These are phyloP conservation scores for Leucoptera coffeella DNA, from an alignment of 2,888 invertebrate species.

Conservation along the genomic window DNA sequence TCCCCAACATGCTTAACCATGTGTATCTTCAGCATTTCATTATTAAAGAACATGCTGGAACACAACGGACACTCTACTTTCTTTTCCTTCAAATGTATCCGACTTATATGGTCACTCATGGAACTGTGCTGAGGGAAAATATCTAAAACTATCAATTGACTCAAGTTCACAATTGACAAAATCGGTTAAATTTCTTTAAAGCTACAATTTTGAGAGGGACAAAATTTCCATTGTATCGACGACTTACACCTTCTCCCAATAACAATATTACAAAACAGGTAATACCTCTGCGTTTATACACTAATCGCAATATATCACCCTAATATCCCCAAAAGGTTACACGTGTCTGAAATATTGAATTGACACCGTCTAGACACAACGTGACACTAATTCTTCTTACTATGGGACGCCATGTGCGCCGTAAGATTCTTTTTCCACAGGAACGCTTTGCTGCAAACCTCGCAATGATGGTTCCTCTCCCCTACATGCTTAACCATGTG, in stretches of 20 bases:
- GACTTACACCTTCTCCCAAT: neutral
- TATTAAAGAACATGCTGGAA: constrained; percentile 7
- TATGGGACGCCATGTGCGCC: constrained; percentile 15
- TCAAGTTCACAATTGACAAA: no score
- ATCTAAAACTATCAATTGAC: no score
- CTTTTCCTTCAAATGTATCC: constrained; percentile 15
- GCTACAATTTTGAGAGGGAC: no score
- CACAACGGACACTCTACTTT: constrained; percentile 5
- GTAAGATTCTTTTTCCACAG: constrained; percentile 38
- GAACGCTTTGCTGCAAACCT: constrained; percentile 33
- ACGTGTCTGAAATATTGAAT: no score
- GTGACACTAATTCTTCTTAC: constrained; percentile 1
- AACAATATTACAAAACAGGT: neutral
- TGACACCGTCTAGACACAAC: no score
- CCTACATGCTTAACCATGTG: constrained; percentile 45
- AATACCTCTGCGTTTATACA: no score
- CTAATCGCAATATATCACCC: no score
- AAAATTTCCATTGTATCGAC: neutral
- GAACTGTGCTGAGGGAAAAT: no score
- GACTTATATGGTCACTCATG: constrained; percentile 29
- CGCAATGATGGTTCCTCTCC: constrained; percentile 40
- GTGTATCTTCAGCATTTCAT: constrained; percentile 10
- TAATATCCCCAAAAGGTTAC: no score
- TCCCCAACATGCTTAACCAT: constrained; percentile 22
- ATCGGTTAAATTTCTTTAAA: no score